Base-by-base conservation (phyloP, 2,888 invertebrate genomes). In the Lasioglossum villosulum region DNA sequence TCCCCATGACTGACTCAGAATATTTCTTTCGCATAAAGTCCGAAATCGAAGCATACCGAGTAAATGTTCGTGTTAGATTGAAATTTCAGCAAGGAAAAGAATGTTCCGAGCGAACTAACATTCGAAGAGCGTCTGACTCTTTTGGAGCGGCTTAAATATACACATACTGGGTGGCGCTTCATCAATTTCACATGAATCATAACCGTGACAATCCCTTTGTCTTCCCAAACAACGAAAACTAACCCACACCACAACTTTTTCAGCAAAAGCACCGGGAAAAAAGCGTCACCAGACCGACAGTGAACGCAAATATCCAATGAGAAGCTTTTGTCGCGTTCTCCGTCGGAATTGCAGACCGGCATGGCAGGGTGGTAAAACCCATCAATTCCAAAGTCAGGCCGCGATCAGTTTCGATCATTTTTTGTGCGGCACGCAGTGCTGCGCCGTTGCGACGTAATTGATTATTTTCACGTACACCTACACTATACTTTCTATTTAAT, bases 341-440 rank as follows among this genome's bases (percentile, higher is more conserved):
- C 72, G 77, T 63, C 74, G 39, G 52, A 75, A 66, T 56, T 78
- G 70, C n/a, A n/a, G 66, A 37, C 70, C 34, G 56, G 79, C 72
- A 68, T 34, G 56, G 77, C 72, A 68, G 75, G 42, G 27, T 72
- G 56, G 34, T 70, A 73, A 87, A 82, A 87, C 76, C 83, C 83
- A 89, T 89, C 89, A 86, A 89, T 89, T 81, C 78, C 63, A n/a
- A n/a, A 45, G 19, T 37, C 52, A 63, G 73, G 66, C 66, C 23
- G 73, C 34, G 72, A 85, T 83, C 86, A 81, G 78, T 70, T 83
- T 83, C 66, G 45, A 39, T 78, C 75, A 75, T 79, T 83, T 84
- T 85, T 79, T 79, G 76, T 83, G 71, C 39, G 42, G 16, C 52
- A 34, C 42, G 23, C 81, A 42, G 68, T 63, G 45, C 73, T 52